Evolutionary conservation across 92 coral and sea anemone species (phyloP).

Genomic region (Siderastrea siderea): DNA sequence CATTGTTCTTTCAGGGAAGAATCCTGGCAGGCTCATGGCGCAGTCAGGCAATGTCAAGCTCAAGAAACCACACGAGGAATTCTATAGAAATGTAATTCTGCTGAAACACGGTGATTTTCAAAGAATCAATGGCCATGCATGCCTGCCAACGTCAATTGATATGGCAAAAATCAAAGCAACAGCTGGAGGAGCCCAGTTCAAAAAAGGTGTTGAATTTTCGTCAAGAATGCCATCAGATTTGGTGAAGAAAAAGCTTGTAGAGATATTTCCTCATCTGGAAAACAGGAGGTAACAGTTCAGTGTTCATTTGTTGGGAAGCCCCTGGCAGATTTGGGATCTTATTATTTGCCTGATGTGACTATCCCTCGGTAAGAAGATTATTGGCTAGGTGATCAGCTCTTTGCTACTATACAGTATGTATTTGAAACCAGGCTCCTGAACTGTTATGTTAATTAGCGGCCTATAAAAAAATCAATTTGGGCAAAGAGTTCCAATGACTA

Average conservation of each 20-base stretch:
- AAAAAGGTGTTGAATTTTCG: neutral
- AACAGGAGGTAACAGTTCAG: neutral
- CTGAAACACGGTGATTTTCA: neutral
- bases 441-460: too few species aligned
- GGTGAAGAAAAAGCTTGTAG: neutral
- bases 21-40: neutral
- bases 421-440: too few species aligned
- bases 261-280: slow-evolving; percentile 3
- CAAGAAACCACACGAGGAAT: neutral
- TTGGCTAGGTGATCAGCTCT: too few species aligned
- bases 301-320: neutral
- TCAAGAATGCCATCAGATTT: neutral
- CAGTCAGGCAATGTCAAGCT: neutral
- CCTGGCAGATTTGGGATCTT: too few species aligned
- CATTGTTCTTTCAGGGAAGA: neutral
- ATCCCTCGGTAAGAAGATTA: too few species aligned
- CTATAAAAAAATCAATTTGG: too few species aligned
- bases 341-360: too few species aligned
- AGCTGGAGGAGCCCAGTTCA: neutral
- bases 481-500: too few species aligned
- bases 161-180: neutral
- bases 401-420: too few species aligned
- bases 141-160: neutral
- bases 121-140: neutral
- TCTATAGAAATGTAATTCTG: neutral